Percentiles rank a stretch among this genome's conserved stretches.
phyloP scores from a whole-genome alignment of 2,113 vertebrate genomes.

The Gymnogyps californianus region DNA sequence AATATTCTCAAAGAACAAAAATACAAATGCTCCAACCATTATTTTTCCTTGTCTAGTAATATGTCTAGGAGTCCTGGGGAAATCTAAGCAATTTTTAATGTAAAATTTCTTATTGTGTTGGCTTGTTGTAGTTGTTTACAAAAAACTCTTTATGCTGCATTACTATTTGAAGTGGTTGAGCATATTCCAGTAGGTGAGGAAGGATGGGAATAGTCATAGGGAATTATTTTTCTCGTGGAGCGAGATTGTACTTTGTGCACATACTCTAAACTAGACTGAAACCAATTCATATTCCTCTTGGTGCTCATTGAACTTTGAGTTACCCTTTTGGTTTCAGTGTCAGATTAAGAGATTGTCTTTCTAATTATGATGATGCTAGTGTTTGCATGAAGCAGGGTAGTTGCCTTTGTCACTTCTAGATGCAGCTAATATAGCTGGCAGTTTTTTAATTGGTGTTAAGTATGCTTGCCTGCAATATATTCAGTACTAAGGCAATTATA shows the following conservation, averaged over 20 bases:
- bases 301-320: neutral
- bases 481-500: neutral
- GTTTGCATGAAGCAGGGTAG: neutral
- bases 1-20: neutral
- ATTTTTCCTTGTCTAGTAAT: neutral
- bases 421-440: neutral
- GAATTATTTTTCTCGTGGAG: neutral
- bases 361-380: neutral
- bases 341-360: neutral
- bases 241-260: neutral
- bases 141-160: neutral
- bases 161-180: neutral
- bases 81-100: neutral
- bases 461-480: neutral
- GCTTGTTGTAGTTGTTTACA: neutral
- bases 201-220: neutral
- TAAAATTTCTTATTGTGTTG: neutral
- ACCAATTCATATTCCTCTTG: neutral
- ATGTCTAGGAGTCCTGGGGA: neutral
- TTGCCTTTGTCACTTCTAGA: neutral
- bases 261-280: neutral
- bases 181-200: neutral
- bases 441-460: neutral
- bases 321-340: neutral
- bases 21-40: neutral